Conservation (phyloP, 2,797 vertebrate genomes). For the Alca torda region DNA sequence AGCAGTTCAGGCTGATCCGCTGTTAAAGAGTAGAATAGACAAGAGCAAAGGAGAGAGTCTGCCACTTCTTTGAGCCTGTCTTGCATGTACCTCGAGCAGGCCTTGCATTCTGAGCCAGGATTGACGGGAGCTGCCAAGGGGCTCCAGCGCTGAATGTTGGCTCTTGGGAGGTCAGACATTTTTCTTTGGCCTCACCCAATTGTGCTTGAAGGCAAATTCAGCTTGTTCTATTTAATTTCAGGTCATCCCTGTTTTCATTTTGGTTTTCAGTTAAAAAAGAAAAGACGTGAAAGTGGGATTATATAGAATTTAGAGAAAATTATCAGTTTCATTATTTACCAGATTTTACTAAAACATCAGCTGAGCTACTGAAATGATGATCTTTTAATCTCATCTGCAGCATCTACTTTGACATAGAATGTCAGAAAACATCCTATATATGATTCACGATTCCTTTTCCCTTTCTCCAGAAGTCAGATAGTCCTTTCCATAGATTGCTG, state of each 20-base stretch:
- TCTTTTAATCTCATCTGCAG: neutral
- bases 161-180: neutral
- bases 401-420: neutral
- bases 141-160: neutral
- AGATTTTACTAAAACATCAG: neutral
- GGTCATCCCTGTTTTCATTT: neutral
- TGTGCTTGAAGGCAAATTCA: neutral
- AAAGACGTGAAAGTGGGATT: neutral
- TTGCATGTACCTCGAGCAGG: neutral
- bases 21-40: neutral
- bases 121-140: neutral
- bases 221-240: neutral
- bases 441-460: neutral
- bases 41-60: neutral
- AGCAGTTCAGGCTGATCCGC: neutral
- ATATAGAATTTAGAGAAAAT: neutral
- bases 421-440: neutral
- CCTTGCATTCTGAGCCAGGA: neutral
- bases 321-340: neutral
- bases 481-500: neutral
- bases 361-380: neutral
- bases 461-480: conserved; percentile 6
- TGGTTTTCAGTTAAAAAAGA: neutral
- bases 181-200: neutral
- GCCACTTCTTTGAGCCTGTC: neutral